Base-by-base conservation (phyloP, 2,888 invertebrate genomes). In the Hetaerina titia region DNA sequence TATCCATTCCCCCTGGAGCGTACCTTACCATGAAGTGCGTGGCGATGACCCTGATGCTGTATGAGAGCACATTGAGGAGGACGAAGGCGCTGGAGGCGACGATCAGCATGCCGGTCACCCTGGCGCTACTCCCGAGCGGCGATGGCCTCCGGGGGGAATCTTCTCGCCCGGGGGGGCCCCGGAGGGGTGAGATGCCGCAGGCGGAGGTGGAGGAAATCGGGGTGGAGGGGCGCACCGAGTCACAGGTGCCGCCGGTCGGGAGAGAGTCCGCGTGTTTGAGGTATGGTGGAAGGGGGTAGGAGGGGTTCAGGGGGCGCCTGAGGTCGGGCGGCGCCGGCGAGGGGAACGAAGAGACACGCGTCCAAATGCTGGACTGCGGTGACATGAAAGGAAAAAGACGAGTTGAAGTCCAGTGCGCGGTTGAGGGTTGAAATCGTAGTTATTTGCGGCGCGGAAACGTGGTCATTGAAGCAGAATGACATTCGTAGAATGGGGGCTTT, bases 91-190 rank as follows among this genome's bases (percentile, higher is more conserved):
- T 97, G 2, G 98, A 98, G 0, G 99, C 98, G 95, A 98, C 97
- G 58, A 99, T 97, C 95, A 99, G 97, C 98, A 98, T 98, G 96
- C 98, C 98, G 74, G 98, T 99, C 95, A 98, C 97, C 96, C 98
- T 98, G 56, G 98, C 97, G 11, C 31, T 31, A 1, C 60, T 25
- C 5, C 19, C 31, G 96, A 89, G 96, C 95, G 95, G n/a, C n/a
- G n/a, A n/a, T n/a, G n/a, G 96, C 81, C 45, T 90, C 95, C 95
- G 95, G 69, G 81, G 81, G 87, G 81, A 58, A 94, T 94, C n/a
- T n/a, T 69, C 69, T 94, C 94, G 95, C 89, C 90, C 96, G 96
- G 95, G 96, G 96, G 95, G 96, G 96, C 64, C 96, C 95, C n/a
- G 96, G 96, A 95, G 96, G 89, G 95, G 45, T 95, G 96, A 96